These are phyloP conservation scores for Phalera bucephala DNA, from an alignment of 2,888 invertebrate species.

Conservation along the genomic window DNA sequence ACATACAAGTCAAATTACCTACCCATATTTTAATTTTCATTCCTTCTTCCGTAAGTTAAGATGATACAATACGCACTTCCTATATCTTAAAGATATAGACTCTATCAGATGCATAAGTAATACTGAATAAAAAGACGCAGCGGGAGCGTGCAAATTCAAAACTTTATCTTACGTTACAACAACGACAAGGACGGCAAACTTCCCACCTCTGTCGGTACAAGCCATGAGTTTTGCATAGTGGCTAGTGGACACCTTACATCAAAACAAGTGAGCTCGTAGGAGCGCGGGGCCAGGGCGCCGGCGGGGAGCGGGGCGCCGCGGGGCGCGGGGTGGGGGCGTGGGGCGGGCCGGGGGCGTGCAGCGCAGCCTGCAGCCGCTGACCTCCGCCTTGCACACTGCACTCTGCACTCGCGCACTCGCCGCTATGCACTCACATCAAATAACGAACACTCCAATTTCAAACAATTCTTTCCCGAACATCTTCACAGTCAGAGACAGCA, in stretches of 20 bases:
- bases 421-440: constrained; percentile 5
- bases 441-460: too few species aligned
- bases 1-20: too few species aligned
- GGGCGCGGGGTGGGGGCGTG: constrained; percentile 44
- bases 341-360: constrained; percentile 72
- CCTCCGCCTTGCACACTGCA: constrained; percentile 46
- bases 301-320: constrained; percentile 42
- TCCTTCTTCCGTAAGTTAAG: too few species aligned
- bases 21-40: too few species aligned
- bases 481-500: too few species aligned
- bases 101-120: constrained; percentile 1
- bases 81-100: too few species aligned
- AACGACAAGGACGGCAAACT: constrained; percentile 49
- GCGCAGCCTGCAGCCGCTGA: constrained; percentile 61
- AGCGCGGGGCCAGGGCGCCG: constrained; percentile 47
- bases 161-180: constrained; percentile 41
- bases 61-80: too few species aligned
- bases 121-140: constrained; percentile 29
- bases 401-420: constrained; percentile 12
- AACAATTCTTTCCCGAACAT: too few species aligned
- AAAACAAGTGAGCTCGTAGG: constrained; percentile 72
- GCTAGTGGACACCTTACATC: constrained; percentile 76
- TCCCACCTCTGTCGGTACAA: constrained; percentile 40
- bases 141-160: constrained; percentile 37
- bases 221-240: constrained; percentile 70